Conservation (phyloP, 1,140 invertebrate species). For the Euura saliciscinereae region DNA sequence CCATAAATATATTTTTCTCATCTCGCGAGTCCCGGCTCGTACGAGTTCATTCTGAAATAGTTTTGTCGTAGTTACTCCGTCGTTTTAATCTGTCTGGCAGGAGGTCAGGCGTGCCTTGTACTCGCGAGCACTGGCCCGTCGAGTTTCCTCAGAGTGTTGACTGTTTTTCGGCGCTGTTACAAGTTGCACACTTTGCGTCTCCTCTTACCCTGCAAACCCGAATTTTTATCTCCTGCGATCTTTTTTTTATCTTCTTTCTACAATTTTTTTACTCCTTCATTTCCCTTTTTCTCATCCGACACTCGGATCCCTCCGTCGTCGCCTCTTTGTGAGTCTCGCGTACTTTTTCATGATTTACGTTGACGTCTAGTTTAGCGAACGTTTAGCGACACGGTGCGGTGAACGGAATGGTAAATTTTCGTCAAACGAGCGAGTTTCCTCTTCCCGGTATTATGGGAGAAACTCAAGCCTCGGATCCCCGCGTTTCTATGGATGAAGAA, state of each 20-base stretch:
- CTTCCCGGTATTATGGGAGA: no score
- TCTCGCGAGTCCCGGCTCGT: conserved; percentile 36
- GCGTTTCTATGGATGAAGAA: no score
- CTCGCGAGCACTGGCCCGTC: conserved; percentile 44
- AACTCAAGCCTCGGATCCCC: no score
- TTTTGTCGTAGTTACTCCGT: conserved; percentile 35
- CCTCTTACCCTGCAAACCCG: no score
- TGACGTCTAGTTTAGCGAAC: not conserved
- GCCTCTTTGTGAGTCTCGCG: not conserved
- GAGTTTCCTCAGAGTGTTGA: conserved; percentile 40
- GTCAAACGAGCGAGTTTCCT: no score
- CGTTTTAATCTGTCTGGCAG: conserved; percentile 58
- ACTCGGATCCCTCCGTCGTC: not conserved
- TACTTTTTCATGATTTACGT: not conserved
- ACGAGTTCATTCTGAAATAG: conserved; percentile 50
- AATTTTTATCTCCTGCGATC: no score
- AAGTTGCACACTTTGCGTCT: not conserved
- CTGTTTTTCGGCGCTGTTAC: conserved; percentile 9
- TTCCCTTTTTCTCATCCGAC: not conserved
- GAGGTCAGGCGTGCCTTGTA: conserved; percentile 53
- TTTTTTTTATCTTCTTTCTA: not conserved
- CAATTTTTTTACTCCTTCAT: not conserved
- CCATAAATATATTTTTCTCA: conserved; percentile 23
- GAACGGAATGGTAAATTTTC: not conserved
- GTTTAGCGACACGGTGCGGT: not conserved